Percentiles rank a stretch among this genome's conserved stretches.
Conservation (phyloP, 2,888 invertebrate species). For the Ptychoptera albimana region DNA sequence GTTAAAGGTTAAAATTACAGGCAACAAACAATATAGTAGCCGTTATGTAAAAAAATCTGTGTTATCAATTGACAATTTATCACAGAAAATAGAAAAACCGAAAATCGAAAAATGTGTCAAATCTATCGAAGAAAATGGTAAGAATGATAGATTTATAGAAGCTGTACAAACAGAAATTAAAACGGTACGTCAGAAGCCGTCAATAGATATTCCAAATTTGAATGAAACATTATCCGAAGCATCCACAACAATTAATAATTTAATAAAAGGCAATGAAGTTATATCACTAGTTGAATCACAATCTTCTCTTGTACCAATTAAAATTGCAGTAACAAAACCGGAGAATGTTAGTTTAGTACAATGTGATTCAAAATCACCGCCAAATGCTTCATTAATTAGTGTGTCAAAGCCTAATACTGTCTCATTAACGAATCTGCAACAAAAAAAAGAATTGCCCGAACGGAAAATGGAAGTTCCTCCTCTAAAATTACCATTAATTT, state of each 20-base stretch:
- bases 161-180: neutral
- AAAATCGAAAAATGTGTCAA: neutral
- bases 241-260: constrained; percentile 17
- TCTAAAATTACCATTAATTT: no score
- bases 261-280: constrained; percentile 11
- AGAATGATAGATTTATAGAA: no score
- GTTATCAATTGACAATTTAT: neutral
- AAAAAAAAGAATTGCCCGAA: no score
- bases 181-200: constrained; percentile 2
- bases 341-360: neutral
- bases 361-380: no score
- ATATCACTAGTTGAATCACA: neutral
- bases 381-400: no score
- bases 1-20: constrained; percentile 6
- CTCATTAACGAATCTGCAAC: no score
- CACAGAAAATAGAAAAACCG: neutral
- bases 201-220: constrained; percentile 14
- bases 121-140: no score
- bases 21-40: neutral
- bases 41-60: neutral
- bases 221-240: constrained; percentile 19
- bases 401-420: no score
- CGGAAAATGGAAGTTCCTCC: no score
- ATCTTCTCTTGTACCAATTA: neutral
- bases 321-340: constrained; percentile 4